phyloP scores from a whole-genome alignment of 2,113 vertebrate genomes.

The Salminus brasiliensis region DNA sequence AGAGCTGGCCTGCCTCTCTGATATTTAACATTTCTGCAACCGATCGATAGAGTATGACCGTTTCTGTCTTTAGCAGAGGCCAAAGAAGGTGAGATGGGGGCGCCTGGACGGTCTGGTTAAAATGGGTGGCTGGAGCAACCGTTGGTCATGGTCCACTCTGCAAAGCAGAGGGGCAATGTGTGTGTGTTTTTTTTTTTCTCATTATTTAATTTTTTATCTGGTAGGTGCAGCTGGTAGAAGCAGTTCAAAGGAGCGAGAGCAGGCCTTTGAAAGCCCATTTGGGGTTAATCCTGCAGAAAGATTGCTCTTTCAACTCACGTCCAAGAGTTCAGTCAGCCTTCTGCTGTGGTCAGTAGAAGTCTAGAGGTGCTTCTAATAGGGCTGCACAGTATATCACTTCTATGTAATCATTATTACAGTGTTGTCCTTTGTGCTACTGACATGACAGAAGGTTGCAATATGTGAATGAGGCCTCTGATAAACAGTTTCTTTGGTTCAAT shows the following conservation, averaged over 20 bases:
- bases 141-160: conserved; percentile 52
- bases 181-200: conserved; percentile 13
- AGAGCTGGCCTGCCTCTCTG: conserved; percentile 6
- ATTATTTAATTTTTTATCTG: conserved; percentile 51
- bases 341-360: not conserved
- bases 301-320: conserved; percentile 41
- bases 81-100: conserved; percentile 41
- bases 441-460: no score
- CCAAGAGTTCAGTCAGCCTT: conserved; percentile 39
- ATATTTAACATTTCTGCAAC: conserved; percentile 43
- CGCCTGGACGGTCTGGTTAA: conserved; percentile 40
- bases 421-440: no score
- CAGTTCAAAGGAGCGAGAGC: conserved; percentile 47
- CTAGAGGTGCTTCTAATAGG: not conserved
- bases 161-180: conserved; percentile 33
- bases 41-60: not conserved
- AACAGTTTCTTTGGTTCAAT: no score
- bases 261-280: conserved; percentile 43
- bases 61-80: conserved; percentile 27
- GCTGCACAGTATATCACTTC: not conserved
- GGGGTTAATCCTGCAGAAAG: conserved; percentile 58
- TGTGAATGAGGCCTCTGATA: not conserved
- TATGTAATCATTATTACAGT: no score
- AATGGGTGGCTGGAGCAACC: conserved; percentile 23
- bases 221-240: conserved; percentile 50